phyloP scores from a whole-genome alignment of 2,113 vertebrate species.

The Gasterosteus aculeatus region DNA sequence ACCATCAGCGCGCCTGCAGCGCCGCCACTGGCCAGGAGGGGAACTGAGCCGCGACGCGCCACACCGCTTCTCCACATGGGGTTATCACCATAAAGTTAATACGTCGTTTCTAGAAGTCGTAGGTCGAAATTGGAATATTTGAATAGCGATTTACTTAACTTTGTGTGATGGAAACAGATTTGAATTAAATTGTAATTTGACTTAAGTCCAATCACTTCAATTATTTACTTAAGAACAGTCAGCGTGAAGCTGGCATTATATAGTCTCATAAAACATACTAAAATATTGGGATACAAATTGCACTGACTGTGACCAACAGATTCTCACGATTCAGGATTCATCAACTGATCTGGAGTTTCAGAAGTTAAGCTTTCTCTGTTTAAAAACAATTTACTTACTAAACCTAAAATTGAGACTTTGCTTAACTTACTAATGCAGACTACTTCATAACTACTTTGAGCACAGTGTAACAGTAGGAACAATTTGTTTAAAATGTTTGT shows the following conservation, averaged over 20 bases:
- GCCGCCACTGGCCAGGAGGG: conserved; percentile 59
- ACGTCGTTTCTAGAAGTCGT: neutral
- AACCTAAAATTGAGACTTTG: neutral
- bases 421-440: neutral
- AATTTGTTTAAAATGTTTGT: conserved; percentile 60
- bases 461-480: conserved; percentile 41
- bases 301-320: neutral
- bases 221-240: neutral
- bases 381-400: neutral
- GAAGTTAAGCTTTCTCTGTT: neutral
- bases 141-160: neutral
- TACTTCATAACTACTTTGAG: conserved; percentile 9
- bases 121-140: neutral
- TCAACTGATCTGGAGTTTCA: conserved; percentile 1
- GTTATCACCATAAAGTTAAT: neutral
- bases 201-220: neutral
- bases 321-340: neutral
- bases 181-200: neutral
- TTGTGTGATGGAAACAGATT: neutral
- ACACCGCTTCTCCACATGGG: neutral
- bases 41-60: neutral
- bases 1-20: conserved; percentile 13
- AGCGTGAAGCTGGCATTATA: neutral
- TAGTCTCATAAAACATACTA: neutral
- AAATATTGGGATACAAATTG: neutral